Conservation (phyloP, 2,113 vertebrate genomes). For the Pao palembangensis region DNA sequence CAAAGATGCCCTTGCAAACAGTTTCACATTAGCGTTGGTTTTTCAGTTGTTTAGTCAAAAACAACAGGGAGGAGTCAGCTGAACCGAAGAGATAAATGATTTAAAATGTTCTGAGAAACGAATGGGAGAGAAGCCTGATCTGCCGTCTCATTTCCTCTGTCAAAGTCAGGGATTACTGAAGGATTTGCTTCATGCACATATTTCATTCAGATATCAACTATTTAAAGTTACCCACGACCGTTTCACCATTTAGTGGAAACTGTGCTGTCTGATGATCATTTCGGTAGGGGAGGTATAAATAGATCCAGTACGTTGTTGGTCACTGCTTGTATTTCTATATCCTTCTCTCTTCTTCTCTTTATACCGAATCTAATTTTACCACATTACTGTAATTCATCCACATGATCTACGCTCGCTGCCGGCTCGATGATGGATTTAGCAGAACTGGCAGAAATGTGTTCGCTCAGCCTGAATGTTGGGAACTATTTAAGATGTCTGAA, state of each 20-base stretch:
- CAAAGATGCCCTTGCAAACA: background rate
- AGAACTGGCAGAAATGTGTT: constrained; percentile 19
- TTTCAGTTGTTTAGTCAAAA: too few relatives aligned
- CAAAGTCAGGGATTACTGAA: background rate
- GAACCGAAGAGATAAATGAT: background rate
- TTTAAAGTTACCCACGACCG: background rate
- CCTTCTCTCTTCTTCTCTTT: too few relatives aligned
- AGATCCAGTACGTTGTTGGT: too few relatives aligned
- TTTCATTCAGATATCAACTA: background rate
- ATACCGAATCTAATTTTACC: too few relatives aligned
- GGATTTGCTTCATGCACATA: background rate
- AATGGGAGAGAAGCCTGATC: background rate
- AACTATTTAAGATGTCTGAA: constrained; percentile 25
- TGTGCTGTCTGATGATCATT: too few relatives aligned
- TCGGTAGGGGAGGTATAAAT: too few relatives aligned
- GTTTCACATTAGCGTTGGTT: background rate
- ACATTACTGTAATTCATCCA: too few relatives aligned
- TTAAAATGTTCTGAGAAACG: constrained; percentile 12
- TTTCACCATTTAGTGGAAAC: background rate
- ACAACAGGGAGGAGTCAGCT: too few relatives aligned
- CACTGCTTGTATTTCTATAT: too few relatives aligned
- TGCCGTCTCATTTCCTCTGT: constrained; percentile 42
- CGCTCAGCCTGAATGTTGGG: constrained; percentile 14
- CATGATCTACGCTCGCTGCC: too few relatives aligned
- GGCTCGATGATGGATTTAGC: constrained; percentile 1